Base-by-base conservation (phyloP, 2,113 vertebrate species). In the Mesitornis unicolor region DNA sequence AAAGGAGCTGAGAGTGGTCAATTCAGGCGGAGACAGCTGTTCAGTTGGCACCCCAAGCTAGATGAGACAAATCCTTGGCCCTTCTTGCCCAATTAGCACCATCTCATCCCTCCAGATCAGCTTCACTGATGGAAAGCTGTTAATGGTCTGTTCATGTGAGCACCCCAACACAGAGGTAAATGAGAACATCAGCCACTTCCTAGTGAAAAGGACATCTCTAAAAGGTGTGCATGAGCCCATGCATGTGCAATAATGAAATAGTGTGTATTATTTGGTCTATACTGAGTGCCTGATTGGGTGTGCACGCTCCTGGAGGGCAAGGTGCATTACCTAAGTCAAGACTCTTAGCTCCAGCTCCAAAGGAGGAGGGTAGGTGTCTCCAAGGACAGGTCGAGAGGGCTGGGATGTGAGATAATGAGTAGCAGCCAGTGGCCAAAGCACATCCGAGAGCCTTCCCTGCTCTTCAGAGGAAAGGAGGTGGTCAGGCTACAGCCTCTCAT, bases 371-470 rank as follows among this genome's bases (percentile, higher is more conserved):
- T 21, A 33, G 16, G n/a, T 45, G 42, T 53, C 11, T 45, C 38
- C 53, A 59, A 63, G 59, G 61, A 10, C 7, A 81, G 31, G 51
- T 0, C 9, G 29, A 69, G 56, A 56, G 7, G 40, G 7, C 13
- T 47, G 61, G 85, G 48, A 20, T 38, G 29, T 47, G n/a, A 53
- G 28, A 33, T 25, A 16, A 35, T 35, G n/a, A 33, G 35, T 31
- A 43, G 11, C 50, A 85, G 56, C 22, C 54, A 61, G 7, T 29
- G 36, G 45, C 42, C n/a, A 61, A 70, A 82, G 24, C 22, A 42
- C 0, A 0, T 51, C 29, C 0, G 0, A 92, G 43, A 80, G 4
- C 16, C 7, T 28, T 73, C 3, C 14, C 21, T 17, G 1, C 29
- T 47, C 45, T 65, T 81, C 20, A n/a, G 48, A 4, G 10, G 29